Evolutionary conservation across 1,140 invertebrate genomes (phyloP), one percentile per base, ranked within the genome.

Genomic region (Aphis gossypii): DNA sequence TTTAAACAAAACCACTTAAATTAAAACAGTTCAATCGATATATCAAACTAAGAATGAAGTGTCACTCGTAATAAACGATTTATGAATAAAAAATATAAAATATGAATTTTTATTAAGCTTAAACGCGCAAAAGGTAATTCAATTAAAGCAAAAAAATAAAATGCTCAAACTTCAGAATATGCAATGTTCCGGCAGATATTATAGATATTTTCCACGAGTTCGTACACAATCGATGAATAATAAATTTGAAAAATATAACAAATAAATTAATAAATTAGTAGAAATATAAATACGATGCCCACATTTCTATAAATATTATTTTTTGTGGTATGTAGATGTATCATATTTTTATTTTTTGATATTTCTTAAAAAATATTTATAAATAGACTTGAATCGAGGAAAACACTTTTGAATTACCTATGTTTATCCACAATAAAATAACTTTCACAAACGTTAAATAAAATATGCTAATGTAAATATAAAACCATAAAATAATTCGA

Each of bases 381-480:
- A 76, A 76, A 76, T 76, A 76, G 60, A 76, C 30, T n/a, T 14
- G 18, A 18, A 18, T 76, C 30, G n/a, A 76, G 4, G n/a, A 18
- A 68, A 76, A n/a, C 6, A n/a, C 60, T 76, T 76, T 76, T 76
- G 14, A 76, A n/a, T 35, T 76, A n/a, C n/a, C n/a, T n/a, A 76
- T 76, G 18, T 76, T 76, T 76, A 20, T 18, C 60, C 18, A n/a
- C 30, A 76, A 76, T 9, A n/a, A 76, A n/a, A 76, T n/a, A 76
- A 76, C 60, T 76, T 76, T 76, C 60, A n/a, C 60, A 76, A 76
- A n/a, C 30, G 14, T 20, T 76, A 76, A 76, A 76, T 76, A n/a
- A 76, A 76, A 76, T 76, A 76, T 76, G 60, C 18, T 76, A 76
- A 76, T 76, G n/a, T 60, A 60, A 60, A 60, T 60, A 60, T 68